Conservation (phyloP, 2,113 vertebrate species). For the Toxostoma redivivum region DNA sequence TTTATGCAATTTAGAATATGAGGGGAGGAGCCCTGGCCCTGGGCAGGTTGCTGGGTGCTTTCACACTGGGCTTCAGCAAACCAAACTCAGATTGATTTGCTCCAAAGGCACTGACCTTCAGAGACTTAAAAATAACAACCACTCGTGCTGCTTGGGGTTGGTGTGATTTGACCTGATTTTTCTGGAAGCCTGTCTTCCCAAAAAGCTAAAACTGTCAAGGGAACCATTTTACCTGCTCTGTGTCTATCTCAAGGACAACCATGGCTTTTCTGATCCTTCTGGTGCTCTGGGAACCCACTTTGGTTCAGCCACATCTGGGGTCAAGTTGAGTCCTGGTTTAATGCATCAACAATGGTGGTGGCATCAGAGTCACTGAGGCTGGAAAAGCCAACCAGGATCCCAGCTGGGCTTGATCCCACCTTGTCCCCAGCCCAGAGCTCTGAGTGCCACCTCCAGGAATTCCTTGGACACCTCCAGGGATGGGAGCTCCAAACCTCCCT, state of each 20-base stretch:
- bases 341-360: rapidly evolving
- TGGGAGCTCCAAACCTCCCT: background rate
- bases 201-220: background rate
- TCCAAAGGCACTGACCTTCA: background rate
- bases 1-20: background rate
- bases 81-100: background rate
- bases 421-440: background rate
- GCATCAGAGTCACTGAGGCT: background rate
- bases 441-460: rapidly evolving
- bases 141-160: background rate
- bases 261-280: background rate
- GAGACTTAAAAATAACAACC: background rate
- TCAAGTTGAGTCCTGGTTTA: background rate
- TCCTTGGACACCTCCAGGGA: background rate
- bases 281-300: background rate
- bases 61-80: background rate
- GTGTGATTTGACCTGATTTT: background rate
- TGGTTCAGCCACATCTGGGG: background rate
- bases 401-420: rapidly evolving
- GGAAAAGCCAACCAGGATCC: background rate
- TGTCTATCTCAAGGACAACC: background rate
- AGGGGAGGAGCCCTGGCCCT: background rate
- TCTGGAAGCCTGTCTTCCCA: background rate
- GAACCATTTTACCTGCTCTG: background rate
- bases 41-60: background rate